Percentiles rank a stretch among this genome's conserved stretches.
phyloP scores from a whole-genome alignment of 1,140 invertebrate species.

The Asobara japonica region DNA sequence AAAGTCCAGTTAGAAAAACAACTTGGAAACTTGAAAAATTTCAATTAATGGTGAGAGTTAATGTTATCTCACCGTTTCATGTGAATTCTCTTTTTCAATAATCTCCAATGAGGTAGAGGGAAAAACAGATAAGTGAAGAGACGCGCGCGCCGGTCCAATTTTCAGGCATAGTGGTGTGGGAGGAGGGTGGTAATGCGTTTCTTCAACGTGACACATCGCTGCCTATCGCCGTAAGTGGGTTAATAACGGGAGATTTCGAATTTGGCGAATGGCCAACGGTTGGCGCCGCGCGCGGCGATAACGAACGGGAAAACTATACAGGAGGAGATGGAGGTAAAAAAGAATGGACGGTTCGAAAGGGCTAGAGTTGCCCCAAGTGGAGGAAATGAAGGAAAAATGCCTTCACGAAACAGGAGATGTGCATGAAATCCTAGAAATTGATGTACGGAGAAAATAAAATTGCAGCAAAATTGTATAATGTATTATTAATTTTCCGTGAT shows the following conservation, averaged over 20 bases:
- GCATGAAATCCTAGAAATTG: not conserved
- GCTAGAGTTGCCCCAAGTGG: not conserved
- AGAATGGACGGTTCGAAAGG: not conserved
- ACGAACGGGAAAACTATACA: conserved; percentile 21
- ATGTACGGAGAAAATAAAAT: too few species aligned
- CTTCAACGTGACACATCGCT: conserved; percentile 24
- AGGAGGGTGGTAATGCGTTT: conserved; percentile 29
- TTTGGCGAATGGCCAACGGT: conserved; percentile 38
- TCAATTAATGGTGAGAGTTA: not conserved
- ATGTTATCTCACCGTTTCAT: not conserved
- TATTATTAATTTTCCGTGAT: too few species aligned
- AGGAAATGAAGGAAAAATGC: conserved; percentile 14
- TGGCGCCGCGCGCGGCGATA: conserved; percentile 24
- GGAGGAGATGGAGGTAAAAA: not conserved
- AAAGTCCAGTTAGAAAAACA: too few species aligned
- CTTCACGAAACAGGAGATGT: not conserved
- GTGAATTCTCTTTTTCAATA: not conserved
- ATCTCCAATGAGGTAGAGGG: not conserved
- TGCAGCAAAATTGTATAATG: too few species aligned
- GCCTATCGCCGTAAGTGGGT: conserved; percentile 40
- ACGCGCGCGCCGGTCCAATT: not conserved
- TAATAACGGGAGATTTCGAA: conserved; percentile 41
- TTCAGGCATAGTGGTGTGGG: not conserved
- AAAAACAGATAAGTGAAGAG: not conserved
- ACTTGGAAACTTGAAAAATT: too few species aligned